A percentile compares a stretch with the other conserved stretches of the same genome.
Conservation (phyloP, 2,888 invertebrate genomes). For the Scrobipalpa costella region DNA sequence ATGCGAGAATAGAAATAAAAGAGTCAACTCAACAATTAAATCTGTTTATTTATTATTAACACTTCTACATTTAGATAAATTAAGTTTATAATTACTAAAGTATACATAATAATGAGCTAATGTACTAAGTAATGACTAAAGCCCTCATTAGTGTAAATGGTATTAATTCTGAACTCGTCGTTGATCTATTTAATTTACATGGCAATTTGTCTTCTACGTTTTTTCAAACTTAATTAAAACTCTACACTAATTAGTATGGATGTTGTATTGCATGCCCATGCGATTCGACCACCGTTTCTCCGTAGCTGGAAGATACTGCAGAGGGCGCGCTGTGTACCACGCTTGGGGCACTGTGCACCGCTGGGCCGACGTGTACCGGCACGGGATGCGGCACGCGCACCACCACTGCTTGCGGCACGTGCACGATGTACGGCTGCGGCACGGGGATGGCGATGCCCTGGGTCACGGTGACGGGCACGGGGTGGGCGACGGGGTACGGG, state of each 20-base stretch:
- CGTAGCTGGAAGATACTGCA: background rate
- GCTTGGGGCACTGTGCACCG: background rate
- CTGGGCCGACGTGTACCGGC: background rate
- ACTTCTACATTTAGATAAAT: background rate
- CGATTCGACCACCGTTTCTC: slow-evolving; percentile 31
- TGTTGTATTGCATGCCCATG: slow-evolving; percentile 40
- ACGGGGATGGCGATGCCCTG: slow-evolving; percentile 78
- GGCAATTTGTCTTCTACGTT: background rate
- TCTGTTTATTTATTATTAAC: slow-evolving; percentile 2
- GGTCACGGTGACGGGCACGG: slow-evolving; percentile 74
- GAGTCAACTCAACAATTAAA: background rate
- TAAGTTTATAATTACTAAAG: background rate
- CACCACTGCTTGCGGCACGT: slow-evolving; percentile 64
- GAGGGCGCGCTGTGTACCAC: background rate
- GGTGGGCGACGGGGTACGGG: slow-evolving; percentile 78
- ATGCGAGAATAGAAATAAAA: slow-evolving; percentile 7
- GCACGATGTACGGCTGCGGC: slow-evolving; percentile 75
- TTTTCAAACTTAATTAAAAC: background rate
- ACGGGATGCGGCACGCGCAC: slow-evolving; percentile 32
- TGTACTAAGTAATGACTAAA: background rate
- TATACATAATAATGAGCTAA: background rate
- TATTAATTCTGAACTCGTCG: background rate
- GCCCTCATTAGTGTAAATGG: background rate
- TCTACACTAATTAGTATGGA: slow-evolving; percentile 31
- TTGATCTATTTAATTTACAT: background rate